Evolutionary conservation across 2,113 vertebrate genomes (phyloP), one percentile per base, ranked within the genome.

Genomic region (Dolichallabes microphthalmus): DNA sequence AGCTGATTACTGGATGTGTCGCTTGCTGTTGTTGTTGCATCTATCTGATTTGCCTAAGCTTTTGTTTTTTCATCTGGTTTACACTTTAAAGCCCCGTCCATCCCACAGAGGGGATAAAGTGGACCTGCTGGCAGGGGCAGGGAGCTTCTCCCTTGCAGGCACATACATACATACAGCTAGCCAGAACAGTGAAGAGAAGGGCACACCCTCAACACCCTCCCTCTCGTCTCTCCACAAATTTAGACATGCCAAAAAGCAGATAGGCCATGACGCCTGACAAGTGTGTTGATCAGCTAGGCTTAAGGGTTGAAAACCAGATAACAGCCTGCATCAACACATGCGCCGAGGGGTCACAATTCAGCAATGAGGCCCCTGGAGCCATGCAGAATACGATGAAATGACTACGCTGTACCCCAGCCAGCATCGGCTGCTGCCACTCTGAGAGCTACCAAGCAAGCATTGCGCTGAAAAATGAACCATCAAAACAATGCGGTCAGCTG

Each of bases 41-140:
- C 96, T 94, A 97, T 97, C 96, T 96, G 95, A 98, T 98, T 99
- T 98, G 96, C 96, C 96, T 97, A 97, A 98, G 96, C 97, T 96
- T 97, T 97, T 98, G 97, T 98, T 98, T 98, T 97, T 96, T 96
- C 96, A 97, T 97, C 96, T 96, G 96, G 96, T 99, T 98, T 99
- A 98, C 97, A 97, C 96, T 97, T 97, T 98, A 98, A 98, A 97
- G 96, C 97, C 95, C 96, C 95, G 89, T 78, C 85, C 68, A 95
- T 97, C 97, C 96, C 96, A 50, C 35, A 71, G 68, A 39, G 68
- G 68, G 68, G 66, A 68, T 39, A 50, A 74, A 74, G 39, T 50
- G 71, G 39, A 74, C 71, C 71, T 74, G 71, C 71, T 93, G 93
- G 93, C 91, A 94, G 92, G 93, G 93, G 89, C 92, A 89, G 90